Conservation (phyloP, 2,113 vertebrate species). For the Peromyscus californicus region DNA sequence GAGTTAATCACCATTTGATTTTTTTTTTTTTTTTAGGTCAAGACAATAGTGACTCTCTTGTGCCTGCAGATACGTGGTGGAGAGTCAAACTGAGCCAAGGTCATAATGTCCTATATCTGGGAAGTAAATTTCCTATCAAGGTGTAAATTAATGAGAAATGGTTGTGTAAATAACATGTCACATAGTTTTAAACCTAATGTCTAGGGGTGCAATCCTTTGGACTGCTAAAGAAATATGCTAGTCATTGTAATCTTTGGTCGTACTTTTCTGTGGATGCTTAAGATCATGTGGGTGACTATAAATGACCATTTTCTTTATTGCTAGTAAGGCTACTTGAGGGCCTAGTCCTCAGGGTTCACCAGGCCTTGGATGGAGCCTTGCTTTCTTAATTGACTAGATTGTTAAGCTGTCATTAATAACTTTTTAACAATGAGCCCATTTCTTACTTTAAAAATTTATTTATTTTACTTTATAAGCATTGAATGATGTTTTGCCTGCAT, state of each 20-base stretch:
- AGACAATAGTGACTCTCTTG: neutral
- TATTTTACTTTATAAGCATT: neutral
- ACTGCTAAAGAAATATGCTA: neutral
- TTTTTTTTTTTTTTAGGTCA: neutral
- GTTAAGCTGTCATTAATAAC: constrained; percentile 23
- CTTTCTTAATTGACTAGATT: neutral
- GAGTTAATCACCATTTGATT: neutral
- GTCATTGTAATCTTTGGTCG: neutral
- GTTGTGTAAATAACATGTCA: neutral
- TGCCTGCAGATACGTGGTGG: neutral
- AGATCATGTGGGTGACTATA: neutral
- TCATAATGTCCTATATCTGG: neutral
- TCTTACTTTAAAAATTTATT: neutral
- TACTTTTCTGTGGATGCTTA: neutral
- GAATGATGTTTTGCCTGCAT: neutral
- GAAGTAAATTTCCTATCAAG: neutral
- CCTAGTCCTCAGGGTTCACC: neutral
- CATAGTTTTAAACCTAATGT: neutral
- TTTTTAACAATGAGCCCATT: neutral
- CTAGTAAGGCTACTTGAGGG: neutral
- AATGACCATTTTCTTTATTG: neutral
- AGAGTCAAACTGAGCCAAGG: neutral
- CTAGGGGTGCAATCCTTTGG: neutral
- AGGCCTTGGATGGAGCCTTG: neutral
- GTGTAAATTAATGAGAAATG: neutral